A percentile compares a stretch with the other conserved stretches of the same genome.
phyloP scores from a whole-genome alignment of 2,797 vertebrate species.

The Antennarius maculatus region DNA sequence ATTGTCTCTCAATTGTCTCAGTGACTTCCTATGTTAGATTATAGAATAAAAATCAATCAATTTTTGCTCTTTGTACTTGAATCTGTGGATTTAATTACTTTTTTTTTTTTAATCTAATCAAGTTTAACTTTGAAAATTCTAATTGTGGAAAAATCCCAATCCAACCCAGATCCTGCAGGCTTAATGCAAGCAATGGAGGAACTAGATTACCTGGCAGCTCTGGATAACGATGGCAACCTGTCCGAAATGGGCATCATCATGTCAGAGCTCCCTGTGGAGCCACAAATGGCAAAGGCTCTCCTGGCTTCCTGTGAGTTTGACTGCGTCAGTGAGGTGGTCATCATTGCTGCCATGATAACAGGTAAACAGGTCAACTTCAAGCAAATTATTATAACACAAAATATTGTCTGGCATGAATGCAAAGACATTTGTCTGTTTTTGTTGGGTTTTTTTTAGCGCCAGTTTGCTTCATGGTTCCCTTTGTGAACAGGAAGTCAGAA shows the following conservation, averaged over 20 bases:
- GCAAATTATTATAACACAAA: no score
- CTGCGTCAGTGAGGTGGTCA: slow-evolving; percentile 90
- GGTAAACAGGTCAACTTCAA: slow-evolving; percentile 70
- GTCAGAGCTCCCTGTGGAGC: slow-evolving; percentile 92
- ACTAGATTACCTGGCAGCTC: slow-evolving; percentile 89
- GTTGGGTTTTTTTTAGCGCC: slow-evolving; percentile 77
- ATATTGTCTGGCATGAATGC: not conserved
- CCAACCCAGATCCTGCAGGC: slow-evolving; percentile 84
- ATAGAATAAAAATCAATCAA: slow-evolving; percentile 17
- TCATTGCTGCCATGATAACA: slow-evolving; percentile 90
- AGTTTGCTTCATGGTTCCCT: slow-evolving; percentile 83
- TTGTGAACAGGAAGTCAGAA: slow-evolving; percentile 80
- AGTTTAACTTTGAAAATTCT: not conserved
- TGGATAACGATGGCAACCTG: slow-evolving; percentile 90
- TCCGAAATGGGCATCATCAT: slow-evolving; percentile 94
- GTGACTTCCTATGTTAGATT: slow-evolving; percentile 41
- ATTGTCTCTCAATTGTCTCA: slow-evolving; percentile 19
- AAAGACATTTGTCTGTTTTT: not conserved
- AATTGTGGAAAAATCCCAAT: no score
- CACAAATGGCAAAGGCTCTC: slow-evolving; percentile 89
- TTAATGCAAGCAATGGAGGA: slow-evolving; percentile 93
- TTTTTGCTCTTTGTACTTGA: not conserved
- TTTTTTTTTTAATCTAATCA: not conserved
- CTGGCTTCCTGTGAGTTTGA: slow-evolving; percentile 92
- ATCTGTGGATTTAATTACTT: no score